A percentile compares a stretch with the other conserved stretches of the same genome.
These are phyloP conservation scores for Tryphoninae sp. DNA, from an alignment of 2,888 invertebrate genomes.

Conservation along the genomic window DNA sequence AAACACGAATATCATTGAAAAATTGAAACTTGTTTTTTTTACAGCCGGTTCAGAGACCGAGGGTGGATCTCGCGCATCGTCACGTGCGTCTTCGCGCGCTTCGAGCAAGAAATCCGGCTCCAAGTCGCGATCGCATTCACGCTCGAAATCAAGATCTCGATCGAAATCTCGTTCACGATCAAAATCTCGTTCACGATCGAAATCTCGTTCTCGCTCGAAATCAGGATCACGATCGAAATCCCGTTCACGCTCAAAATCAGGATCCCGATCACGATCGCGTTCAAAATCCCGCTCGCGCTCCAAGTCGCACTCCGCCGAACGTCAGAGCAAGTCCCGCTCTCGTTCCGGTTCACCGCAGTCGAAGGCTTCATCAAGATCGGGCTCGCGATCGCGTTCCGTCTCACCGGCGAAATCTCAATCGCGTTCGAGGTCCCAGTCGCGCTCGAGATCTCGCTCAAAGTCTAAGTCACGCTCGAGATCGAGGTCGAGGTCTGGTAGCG, in stretches of 20 bases:
- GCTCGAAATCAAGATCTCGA: conserved; percentile 64
- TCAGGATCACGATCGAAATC: conserved; percentile 67
- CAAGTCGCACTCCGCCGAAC: conserved; percentile 63
- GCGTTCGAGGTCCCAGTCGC: conserved; percentile 69
- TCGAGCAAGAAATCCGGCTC: conserved; percentile 76
- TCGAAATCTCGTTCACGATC: conserved; percentile 67
- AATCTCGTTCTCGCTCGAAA: conserved; percentile 68
- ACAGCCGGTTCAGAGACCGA: conserved; percentile 79
- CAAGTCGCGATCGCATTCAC: conserved; percentile 73
- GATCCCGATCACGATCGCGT: conserved; percentile 68
- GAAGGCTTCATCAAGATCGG: conserved; percentile 71
- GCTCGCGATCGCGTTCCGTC: conserved; percentile 73
- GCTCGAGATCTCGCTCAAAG: conserved; percentile 71
- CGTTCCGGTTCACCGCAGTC: conserved; percentile 69
- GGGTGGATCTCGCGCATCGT: conserved; percentile 80
- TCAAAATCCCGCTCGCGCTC: conserved; percentile 72
- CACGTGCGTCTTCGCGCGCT: conserved; percentile 78
- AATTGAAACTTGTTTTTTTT: conserved; percentile 41
- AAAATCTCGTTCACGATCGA: conserved; percentile 71
- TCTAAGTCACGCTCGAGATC: conserved; percentile 71
- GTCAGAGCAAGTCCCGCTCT: conserved; percentile 55
- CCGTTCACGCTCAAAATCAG: conserved; percentile 64
- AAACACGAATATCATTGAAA: background rate
- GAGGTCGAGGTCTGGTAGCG: conserved; percentile 74
- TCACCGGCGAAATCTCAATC: conserved; percentile 69